A percentile compares a stretch with the other conserved stretches of the same genome.
These are phyloP conservation scores for Montipora sp. DNA, from an alignment of 64 coral and sea anemone genomes.

Conservation along the genomic window DNA sequence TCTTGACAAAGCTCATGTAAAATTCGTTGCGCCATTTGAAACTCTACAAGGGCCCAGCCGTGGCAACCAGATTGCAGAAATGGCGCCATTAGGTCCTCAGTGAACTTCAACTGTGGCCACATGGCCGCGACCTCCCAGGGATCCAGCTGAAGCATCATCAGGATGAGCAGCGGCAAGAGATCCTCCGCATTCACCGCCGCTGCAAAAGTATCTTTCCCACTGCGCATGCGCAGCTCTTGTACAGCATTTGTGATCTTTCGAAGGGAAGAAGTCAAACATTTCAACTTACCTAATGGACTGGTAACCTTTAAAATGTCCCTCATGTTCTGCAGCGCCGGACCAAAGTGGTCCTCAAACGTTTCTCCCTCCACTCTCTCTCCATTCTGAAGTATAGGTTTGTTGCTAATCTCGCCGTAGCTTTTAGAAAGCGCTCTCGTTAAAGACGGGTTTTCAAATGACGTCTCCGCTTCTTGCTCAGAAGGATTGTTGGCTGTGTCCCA, in stretches of 20 bases:
- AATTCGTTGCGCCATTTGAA: constrained; percentile 82
- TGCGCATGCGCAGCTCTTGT: constrained; percentile 74
- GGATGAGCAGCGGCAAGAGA: constrained; percentile 81
- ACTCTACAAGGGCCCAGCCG: constrained; percentile 91
- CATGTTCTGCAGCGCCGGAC: constrained; percentile 86
- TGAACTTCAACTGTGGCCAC: constrained; percentile 78
- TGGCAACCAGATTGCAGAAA: constrained; percentile 90
- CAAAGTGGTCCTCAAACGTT: constrained; percentile 94
- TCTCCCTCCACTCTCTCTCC: constrained; percentile 10
- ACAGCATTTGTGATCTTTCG: constrained; percentile 87
- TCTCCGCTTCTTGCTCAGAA: constrained; percentile 10
- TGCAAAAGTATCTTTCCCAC: constrained; percentile 67
- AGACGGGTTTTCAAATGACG: background rate
- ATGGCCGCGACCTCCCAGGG: constrained; percentile 83
- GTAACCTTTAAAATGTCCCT: constrained; percentile 77
- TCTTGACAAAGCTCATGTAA: constrained; percentile 79
- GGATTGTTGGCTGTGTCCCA: constrained; percentile 12
- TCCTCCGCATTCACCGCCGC: constrained; percentile 93
- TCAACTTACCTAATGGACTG: constrained; percentile 80
- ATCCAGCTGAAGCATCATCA: constrained; percentile 95
- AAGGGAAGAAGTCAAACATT: constrained; percentile 90
- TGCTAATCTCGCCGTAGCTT: constrained; percentile 58
- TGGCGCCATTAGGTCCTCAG: constrained; percentile 89
- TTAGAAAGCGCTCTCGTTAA: constrained; percentile 54
- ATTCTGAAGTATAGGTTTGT: background rate